Evolutionary conservation across 2,888 invertebrate genomes (phyloP).

Genomic region (Aphidoletes aphidimyza): DNA sequence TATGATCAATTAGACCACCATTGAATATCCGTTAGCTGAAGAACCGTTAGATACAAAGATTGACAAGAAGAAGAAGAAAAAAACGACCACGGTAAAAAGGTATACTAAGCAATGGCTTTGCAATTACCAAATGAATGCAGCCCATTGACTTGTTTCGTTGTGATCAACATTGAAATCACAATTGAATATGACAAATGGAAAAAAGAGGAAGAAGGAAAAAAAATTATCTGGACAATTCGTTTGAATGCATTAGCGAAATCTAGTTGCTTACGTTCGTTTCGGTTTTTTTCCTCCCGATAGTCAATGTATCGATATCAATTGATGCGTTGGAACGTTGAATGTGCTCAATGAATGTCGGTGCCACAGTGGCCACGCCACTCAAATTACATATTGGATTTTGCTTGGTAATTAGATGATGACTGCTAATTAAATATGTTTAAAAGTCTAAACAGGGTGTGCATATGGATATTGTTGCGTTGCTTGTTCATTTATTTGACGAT

Average conservation of each 20-base stretch:
- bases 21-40: background rate
- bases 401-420: slow-evolving; percentile 48
- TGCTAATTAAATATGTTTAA: slow-evolving; percentile 54
- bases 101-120: no score
- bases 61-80: no score
- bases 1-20: background rate
- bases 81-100: no score
- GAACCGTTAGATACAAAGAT: background rate
- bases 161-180: no score
- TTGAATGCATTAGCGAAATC: no score
- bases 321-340: background rate
- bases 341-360: background rate
- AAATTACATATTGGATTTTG: background rate
- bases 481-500: background rate
- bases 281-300: no score
- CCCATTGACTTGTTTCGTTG: no score
- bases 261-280: no score
- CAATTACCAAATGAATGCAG: no score
- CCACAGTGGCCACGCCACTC: background rate
- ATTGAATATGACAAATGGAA: no score
- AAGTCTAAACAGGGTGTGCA: background rate
- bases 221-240: no score
- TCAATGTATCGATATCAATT: background rate
- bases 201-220: no score
- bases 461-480: background rate